phyloP scores from a whole-genome alignment of 2,797 vertebrate species.

The Phataginus tetradactyla region DNA sequence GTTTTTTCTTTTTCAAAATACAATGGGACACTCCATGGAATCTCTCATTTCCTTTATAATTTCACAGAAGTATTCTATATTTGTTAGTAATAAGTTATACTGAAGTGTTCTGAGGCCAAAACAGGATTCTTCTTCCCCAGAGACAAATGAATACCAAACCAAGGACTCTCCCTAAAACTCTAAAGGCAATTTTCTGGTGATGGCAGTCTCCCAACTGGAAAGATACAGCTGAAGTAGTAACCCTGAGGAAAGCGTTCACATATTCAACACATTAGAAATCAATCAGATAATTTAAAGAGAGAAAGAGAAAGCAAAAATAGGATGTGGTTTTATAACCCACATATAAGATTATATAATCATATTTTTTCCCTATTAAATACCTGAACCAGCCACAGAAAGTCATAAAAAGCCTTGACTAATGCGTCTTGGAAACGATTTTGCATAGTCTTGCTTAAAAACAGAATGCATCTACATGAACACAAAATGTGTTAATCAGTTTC shows the following conservation, averaged over 20 bases:
- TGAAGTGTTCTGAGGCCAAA: slow-evolving; percentile 6
- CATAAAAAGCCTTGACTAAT: neutral
- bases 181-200: neutral
- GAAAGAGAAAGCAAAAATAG: neutral
- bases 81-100: neutral
- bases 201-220: neutral
- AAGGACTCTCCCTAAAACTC: neutral
- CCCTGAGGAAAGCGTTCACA: neutral
- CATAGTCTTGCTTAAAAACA: neutral
- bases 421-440: neutral
- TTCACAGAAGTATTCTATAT: slow-evolving; percentile 29
- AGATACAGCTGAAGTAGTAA: neutral
- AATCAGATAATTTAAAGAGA: neutral
- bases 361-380: slow-evolving; percentile 5
- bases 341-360: neutral
- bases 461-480: neutral
- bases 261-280: neutral
- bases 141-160: neutral
- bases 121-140: neutral
- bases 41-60: slow-evolving; percentile 21
- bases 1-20: slow-evolving; percentile 54
- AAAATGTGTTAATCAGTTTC: neutral
- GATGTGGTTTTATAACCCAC: neutral
- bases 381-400: neutral
- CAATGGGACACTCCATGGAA: neutral